Evolutionary conservation across 2,797 vertebrate genomes (phyloP), one percentile per base, ranked within the genome.

Genomic region (Streptopelia turtur): DNA sequence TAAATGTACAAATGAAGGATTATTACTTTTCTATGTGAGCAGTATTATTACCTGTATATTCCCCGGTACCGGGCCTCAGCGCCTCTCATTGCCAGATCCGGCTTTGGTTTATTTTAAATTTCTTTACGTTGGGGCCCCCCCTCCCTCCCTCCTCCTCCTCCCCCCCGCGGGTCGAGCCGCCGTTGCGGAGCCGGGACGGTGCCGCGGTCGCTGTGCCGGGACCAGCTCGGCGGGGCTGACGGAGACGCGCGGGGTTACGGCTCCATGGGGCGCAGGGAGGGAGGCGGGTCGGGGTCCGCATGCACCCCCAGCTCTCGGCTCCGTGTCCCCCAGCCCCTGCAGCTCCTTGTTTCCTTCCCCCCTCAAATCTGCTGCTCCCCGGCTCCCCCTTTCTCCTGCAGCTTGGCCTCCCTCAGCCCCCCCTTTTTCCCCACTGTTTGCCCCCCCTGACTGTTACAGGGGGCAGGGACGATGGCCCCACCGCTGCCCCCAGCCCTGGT

Each of bases 1-100:
- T 98, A 99, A 99, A 99, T 99, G 99, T 99, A 99, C 98, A 99
- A 98, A 99, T 99, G 98, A 99, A 99, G 99, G 99, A 99, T 98
- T 94, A 97, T 98, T 99, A 99, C 98, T 99, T 99, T 99, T 99
- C 98, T 99, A 99, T 99, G 99, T 99, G 99, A 99, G 98, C 99
- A 99, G 99, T 99, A 99, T 99, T 99, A 99, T 99, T 98, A 98
- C 98, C 98, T 98, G 98, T 99, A 95, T 97, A 97, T 96, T 97
- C 98, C 98, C 98, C 98, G 63, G 88, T 65, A 52, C 84, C 55
- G 28, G 55, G 80, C 78, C 93, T 68, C 82, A 23, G 79, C 31
- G 81, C 96, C 95, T 95, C 94, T 94, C 77, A 11, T 70, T 89
- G 87, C 77, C 89, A 61, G 77, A 94, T 92, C 90, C 53, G 88